phyloP scores from a whole-genome alignment of 2,113 vertebrate species.

The Ciconia stormi region DNA sequence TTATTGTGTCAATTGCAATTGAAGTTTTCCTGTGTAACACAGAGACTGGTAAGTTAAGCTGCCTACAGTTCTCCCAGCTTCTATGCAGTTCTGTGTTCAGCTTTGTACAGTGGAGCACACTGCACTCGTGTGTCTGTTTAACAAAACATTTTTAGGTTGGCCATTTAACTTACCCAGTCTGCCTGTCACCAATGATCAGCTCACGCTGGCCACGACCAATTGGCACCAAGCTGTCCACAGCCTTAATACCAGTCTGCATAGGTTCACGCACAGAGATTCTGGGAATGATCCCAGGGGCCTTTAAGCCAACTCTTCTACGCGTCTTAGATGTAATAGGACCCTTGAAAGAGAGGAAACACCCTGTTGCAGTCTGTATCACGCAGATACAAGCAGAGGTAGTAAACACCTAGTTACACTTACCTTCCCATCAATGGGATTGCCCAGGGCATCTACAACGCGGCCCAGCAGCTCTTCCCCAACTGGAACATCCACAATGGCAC shows the following conservation, averaged over 20 bases:
- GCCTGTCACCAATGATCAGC: slow-evolving; percentile 97
- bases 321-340: slow-evolving; percentile 84
- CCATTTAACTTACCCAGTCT: slow-evolving; percentile 87
- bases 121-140: fast-evolving
- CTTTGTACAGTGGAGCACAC: fast-evolving
- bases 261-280: slow-evolving; percentile 97
- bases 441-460: slow-evolving; percentile 95
- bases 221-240: slow-evolving; percentile 97
- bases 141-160: background rate
- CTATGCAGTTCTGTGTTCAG: fast-evolving
- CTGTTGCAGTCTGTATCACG: background rate
- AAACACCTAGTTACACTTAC: slow-evolving; percentile 70
- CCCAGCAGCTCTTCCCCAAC: slow-evolving; percentile 93
- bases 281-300: slow-evolving; percentile 97
- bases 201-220: slow-evolving; percentile 98
- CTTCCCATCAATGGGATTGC: slow-evolving; percentile 97
- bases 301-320: slow-evolving; percentile 94
- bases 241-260: slow-evolving; percentile 99
- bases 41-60: fast-evolving
- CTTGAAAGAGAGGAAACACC: slow-evolving; percentile 46
- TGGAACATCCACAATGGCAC: slow-evolving; percentile 97
- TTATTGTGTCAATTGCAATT: slow-evolving; percentile 97
- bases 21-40: slow-evolving; percentile 87
- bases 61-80: fast-evolving
- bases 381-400: fast-evolving